Percentiles rank a stretch among this genome's conserved stretches.
phyloP scores from a whole-genome alignment of 2,113 vertebrate genomes.

The Boulengeromyrus knoepffleri region DNA sequence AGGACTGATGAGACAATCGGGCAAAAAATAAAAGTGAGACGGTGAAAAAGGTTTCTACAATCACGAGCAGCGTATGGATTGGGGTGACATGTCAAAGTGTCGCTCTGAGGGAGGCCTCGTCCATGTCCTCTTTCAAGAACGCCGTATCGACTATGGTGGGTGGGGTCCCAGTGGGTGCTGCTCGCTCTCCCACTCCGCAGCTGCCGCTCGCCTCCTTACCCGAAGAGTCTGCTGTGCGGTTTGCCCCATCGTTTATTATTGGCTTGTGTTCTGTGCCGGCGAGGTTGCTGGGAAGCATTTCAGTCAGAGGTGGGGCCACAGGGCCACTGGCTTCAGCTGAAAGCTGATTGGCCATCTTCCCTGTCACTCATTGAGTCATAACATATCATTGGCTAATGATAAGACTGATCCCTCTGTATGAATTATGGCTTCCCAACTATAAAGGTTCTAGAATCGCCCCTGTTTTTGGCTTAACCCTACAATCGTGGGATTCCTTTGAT shows the following conservation, averaged over 20 bases:
- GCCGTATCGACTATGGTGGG: too few species aligned
- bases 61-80: conserved; percentile 24
- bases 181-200: not conserved
- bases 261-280: not conserved
- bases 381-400: not conserved
- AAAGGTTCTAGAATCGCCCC: not conserved
- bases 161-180: conserved; percentile 38
- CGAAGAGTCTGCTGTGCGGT: not conserved
- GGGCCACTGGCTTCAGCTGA: not conserved
- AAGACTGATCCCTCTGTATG: not conserved
- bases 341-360: not conserved
- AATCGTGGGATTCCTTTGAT: not conserved
- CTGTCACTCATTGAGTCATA: not conserved
- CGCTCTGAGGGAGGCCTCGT: not conserved
- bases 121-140: not conserved
- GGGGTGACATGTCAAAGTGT: not conserved
- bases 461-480: not conserved
- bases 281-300: not conserved
- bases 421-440: not conserved
- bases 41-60: conserved; percentile 46
- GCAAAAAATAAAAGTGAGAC: conserved; percentile 17
- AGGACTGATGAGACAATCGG: conserved; percentile 53
- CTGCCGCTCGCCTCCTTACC: not conserved
- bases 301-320: not conserved
- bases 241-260: not conserved